Conservation (phyloP, 2,797 vertebrate genomes). For the Avahi laniger region DNA sequence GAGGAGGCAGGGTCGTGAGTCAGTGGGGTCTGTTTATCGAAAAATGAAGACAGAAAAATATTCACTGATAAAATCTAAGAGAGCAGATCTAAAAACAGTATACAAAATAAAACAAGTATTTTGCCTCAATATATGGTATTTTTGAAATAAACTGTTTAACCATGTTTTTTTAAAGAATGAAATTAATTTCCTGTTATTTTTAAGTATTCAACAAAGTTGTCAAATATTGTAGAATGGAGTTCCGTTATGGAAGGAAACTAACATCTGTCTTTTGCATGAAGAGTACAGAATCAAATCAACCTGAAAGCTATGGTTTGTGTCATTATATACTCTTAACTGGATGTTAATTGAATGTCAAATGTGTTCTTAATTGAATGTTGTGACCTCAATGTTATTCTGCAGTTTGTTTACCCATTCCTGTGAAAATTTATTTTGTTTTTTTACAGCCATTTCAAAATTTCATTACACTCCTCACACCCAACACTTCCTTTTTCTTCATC, state of each 20-base stretch:
- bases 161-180: not conserved
- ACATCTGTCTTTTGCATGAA: not conserved
- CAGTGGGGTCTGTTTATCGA: not conserved
- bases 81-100: not conserved
- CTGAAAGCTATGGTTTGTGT: not conserved
- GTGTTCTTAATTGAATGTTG: not conserved
- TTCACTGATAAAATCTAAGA: not conserved
- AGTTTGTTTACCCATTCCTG: not conserved
- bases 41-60: not conserved
- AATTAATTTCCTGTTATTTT: not conserved
- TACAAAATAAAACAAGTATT: not conserved
- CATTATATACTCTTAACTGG: not conserved
- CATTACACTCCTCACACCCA: not conserved
- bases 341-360: not conserved
- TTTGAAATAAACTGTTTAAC: not conserved
- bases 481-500: not conserved
- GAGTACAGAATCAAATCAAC: not conserved
- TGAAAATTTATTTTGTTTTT: not conserved
- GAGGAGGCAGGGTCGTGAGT: accelerated
- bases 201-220: not conserved
- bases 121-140: not conserved
- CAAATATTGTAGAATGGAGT: not conserved
- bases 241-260: not conserved
- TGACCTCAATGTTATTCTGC: not conserved
- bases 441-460: not conserved